Conservation (phyloP, 2,113 vertebrate species). For the Stigmatopora argus region DNA sequence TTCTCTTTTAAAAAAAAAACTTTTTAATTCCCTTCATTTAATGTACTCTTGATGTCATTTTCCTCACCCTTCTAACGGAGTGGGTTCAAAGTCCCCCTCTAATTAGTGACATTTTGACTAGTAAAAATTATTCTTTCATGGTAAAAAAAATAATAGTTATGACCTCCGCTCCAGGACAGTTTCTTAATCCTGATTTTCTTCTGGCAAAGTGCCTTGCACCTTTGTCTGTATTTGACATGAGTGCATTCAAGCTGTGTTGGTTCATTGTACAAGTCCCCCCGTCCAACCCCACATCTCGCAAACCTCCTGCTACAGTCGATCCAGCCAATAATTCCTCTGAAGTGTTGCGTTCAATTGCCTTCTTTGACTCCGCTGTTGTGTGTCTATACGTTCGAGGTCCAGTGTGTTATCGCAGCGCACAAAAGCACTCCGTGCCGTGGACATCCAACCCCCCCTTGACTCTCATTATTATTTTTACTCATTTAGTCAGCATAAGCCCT, state of each 20-base stretch:
- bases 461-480: constrained; percentile 51
- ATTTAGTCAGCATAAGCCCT: constrained; percentile 49
- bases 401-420: constrained; percentile 38
- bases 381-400: constrained; percentile 7
- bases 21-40: too few relatives aligned
- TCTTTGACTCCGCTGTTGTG: constrained; percentile 1
- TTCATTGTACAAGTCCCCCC: constrained; percentile 1
- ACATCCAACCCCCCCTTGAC: constrained; percentile 29
- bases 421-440: constrained; percentile 23
- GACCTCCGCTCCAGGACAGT: not conserved
- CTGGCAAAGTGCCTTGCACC: not conserved
- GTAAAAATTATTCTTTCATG: not conserved
- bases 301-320: not conserved
- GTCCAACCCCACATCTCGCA: not conserved
- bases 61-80: too few relatives aligned
- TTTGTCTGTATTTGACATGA: constrained; percentile 2
- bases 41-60: too few relatives aligned
- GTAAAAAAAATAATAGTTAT: not conserved
- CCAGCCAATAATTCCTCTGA: not conserved
- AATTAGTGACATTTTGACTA: too few relatives aligned
- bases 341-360: constrained; percentile 1
- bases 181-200: not conserved
- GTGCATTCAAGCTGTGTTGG: constrained; percentile 1
- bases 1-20: too few relatives aligned
- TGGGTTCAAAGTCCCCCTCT: too few relatives aligned